Evolutionary conservation across 2,797 vertebrate genomes (phyloP).

Genomic region (Leuciscus waleckii): DNA sequence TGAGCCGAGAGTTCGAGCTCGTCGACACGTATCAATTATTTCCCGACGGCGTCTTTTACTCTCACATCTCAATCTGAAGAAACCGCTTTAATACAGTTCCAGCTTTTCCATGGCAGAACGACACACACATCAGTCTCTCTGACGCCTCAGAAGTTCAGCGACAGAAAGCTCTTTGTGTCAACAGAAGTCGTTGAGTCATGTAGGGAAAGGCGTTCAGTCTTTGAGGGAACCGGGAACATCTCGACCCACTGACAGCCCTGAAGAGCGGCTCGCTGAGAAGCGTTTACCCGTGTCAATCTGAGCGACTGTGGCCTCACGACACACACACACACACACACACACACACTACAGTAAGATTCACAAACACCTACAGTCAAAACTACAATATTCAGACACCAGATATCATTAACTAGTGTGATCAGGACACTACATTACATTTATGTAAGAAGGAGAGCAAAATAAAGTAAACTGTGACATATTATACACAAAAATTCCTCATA

Average conservation of each 20-base stretch:
- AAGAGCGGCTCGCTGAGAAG: slow-evolving; percentile 18
- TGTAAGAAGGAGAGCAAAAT: too few relatives aligned
- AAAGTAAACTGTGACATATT: too few relatives aligned
- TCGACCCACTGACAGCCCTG: slow-evolving; percentile 4
- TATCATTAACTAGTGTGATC: too few relatives aligned
- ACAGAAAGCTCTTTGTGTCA: slow-evolving; percentile 73
- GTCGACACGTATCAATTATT: slow-evolving; percentile 35
- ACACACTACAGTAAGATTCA: too few relatives aligned
- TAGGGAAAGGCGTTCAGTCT: slow-evolving; percentile 68
- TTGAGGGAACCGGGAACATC: not conserved
- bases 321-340: too few relatives aligned
- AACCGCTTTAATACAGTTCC: slow-evolving; percentile 40
- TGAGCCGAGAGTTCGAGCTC: slow-evolving; percentile 21
- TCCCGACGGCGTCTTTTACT: slow-evolving; percentile 44
- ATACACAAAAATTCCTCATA: too few relatives aligned
- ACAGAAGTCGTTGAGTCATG: slow-evolving; percentile 71
- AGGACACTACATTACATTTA: too few relatives aligned
- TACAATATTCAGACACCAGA: too few relatives aligned
- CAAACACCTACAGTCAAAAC: too few relatives aligned
- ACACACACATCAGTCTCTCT: slow-evolving; percentile 54
- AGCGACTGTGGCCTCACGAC: not conserved
- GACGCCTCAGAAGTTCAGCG: slow-evolving; percentile 73
- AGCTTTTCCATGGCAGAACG: not conserved
- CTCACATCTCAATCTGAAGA: slow-evolving; percentile 61
- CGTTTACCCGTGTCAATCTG: slow-evolving; percentile 42